A percentile compares a stretch with the other conserved stretches of the same genome.
Conservation (phyloP, 1,140 invertebrate species). For the Copidosoma floridanum region DNA sequence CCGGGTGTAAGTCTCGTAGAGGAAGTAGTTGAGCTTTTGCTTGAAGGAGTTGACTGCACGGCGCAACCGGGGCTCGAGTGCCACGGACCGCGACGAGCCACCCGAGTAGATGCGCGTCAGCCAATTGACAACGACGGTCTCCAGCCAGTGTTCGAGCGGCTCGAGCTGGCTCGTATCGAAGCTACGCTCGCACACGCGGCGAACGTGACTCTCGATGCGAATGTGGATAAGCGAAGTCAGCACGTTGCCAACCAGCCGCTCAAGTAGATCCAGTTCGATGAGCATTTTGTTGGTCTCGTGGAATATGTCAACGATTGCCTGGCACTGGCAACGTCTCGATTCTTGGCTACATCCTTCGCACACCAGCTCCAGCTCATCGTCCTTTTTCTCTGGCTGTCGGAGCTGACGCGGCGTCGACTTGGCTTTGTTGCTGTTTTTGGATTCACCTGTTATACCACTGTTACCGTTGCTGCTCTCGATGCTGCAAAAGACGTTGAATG, state of each 20-base stretch:
- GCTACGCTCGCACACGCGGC: conserved; percentile 75
- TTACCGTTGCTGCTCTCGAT: conserved; percentile 39
- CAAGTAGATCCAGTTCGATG: conserved; percentile 73
- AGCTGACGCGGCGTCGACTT: conserved; percentile 40
- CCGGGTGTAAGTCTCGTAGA: conserved; percentile 87
- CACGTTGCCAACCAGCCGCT: conserved; percentile 76
- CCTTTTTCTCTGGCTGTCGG: conserved; percentile 54
- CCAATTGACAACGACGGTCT: conserved; percentile 80
- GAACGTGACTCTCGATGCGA: conserved; percentile 77
- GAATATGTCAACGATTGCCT: conserved; percentile 72
- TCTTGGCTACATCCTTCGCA: conserved; percentile 74
- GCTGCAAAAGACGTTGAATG: conserved; percentile 72
- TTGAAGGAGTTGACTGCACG: conserved; percentile 68
- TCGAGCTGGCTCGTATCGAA: conserved; percentile 78
- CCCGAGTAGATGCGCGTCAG: conserved; percentile 73
- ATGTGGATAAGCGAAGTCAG: conserved; percentile 78
- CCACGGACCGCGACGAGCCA: conserved; percentile 60
- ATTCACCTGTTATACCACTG: no score
- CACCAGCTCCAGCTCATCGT: no score
- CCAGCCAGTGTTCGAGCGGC: conserved; percentile 77
- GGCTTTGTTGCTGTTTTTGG: no score
- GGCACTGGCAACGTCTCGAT: conserved; percentile 71
- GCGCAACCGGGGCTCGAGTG: conserved; percentile 56
- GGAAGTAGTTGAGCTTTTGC: conserved; percentile 77
- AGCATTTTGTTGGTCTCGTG: conserved; percentile 73